These are phyloP conservation scores for Drosophila fuyamai DNA, from an alignment of 1,140 invertebrate genomes.

Conservation along the genomic window DNA sequence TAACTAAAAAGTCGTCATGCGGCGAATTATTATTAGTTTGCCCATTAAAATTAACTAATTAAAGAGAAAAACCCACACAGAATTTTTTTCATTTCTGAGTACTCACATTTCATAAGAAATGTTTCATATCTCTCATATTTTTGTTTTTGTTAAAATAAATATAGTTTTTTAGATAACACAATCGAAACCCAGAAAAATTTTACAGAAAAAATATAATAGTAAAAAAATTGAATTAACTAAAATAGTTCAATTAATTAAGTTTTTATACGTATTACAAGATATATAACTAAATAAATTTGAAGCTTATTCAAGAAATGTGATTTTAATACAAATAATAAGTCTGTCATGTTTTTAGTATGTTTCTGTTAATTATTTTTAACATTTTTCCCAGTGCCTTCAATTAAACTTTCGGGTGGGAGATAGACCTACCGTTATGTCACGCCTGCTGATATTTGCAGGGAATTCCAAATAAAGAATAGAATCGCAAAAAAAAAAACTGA, in stretches of 20 bases:
- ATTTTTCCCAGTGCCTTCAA: conserved; percentile 5
- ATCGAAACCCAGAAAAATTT: too few species aligned
- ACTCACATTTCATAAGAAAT: background rate
- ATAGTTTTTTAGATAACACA: too few species aligned
- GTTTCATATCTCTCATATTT: background rate
- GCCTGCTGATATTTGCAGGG: conserved; percentile 22
- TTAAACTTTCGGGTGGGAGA: conserved; percentile 4
- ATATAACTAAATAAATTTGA: too few species aligned
- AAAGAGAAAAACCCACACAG: background rate
- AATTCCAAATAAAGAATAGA: conserved; percentile 27
- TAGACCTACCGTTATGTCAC: conserved; percentile 54
- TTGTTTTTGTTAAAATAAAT: background rate
- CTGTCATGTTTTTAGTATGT: too few species aligned
- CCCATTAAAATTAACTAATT: background rate
- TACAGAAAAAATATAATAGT: too few species aligned
- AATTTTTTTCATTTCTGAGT: background rate
- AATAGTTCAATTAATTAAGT: too few species aligned
- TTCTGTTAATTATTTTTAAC: too few species aligned
- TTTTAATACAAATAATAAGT: too few species aligned
- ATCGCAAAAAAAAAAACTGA: conserved; percentile 13
- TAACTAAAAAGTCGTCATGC: conserved; percentile 6
- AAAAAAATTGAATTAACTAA: too few species aligned
- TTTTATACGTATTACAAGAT: too few species aligned
- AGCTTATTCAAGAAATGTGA: too few species aligned
- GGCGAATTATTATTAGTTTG: background rate